Percentiles rank a stretch among this genome's conserved stretches.
phyloP scores from a whole-genome alignment of 2,113 vertebrate genomes.

The Equus przewalskii region DNA sequence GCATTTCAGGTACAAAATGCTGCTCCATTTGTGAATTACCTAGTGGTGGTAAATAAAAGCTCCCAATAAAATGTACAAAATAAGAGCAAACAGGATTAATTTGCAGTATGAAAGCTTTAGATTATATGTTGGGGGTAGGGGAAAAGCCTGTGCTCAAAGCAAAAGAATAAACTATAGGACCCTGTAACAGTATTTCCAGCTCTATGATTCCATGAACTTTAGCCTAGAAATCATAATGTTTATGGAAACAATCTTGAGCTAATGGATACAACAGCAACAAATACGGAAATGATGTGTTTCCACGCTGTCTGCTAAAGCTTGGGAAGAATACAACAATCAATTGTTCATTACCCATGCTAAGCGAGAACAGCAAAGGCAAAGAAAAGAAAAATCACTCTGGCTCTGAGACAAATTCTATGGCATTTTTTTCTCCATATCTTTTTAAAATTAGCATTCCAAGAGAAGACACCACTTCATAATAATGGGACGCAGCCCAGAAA shows the following conservation, averaged over 20 bases:
- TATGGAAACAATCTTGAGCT: background rate
- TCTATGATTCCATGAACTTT: background rate
- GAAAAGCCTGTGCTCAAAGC: background rate
- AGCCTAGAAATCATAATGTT: background rate
- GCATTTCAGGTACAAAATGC: background rate
- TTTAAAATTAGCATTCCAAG: slow-evolving; percentile 26
- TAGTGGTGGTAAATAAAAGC: background rate
- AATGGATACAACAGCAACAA: background rate
- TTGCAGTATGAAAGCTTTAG: background rate
- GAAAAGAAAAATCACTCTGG: background rate
- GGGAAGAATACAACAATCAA: slow-evolving; percentile 33
- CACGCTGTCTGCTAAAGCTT: background rate
- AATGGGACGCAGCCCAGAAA: background rate
- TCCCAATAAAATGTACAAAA: background rate
- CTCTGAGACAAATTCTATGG: background rate
- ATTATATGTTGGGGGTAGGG: background rate
- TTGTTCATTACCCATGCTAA: slow-evolving; percentile 24
- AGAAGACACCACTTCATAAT: slow-evolving; percentile 9
- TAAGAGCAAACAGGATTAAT: background rate
- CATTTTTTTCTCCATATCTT: slow-evolving; percentile 31
- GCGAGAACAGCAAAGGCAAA: slow-evolving; percentile 6
- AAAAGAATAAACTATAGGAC: background rate
- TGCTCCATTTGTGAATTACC: background rate
- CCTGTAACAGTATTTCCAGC: background rate
- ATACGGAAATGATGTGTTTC: background rate